Percentiles rank a stretch among this genome's conserved stretches.
These are phyloP conservation scores for Caenorhabditis panamensis DNA, from an alignment of 2,888 invertebrate genomes.

Conservation along the genomic window DNA sequence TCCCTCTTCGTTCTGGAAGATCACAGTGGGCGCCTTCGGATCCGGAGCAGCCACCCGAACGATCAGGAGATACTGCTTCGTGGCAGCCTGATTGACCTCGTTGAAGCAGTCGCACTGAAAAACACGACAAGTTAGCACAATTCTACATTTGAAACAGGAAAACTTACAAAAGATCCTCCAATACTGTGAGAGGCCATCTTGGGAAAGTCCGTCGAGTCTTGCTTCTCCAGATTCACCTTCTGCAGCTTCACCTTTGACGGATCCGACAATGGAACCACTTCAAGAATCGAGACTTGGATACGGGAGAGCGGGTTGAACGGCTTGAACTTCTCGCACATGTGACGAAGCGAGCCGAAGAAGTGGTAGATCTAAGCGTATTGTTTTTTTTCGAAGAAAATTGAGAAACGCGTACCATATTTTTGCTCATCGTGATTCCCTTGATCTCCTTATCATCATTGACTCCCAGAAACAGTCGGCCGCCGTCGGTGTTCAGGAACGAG, in stretches of 20 bases:
- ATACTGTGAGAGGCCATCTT: constrained; percentile 37
- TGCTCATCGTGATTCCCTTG: constrained; percentile 64
- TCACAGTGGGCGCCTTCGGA: constrained; percentile 14
- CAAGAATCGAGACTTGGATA: constrained; percentile 49
- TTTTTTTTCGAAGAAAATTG: background rate
- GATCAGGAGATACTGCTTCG: constrained; percentile 46
- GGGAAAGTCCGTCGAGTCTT: constrained; percentile 28
- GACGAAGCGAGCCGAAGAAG: constrained; percentile 53
- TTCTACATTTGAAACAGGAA: background rate
- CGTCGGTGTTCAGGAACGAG: constrained; percentile 69
- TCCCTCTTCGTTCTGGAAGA: constrained; percentile 60
- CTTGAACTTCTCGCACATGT: constrained; percentile 60
- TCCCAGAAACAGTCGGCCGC: constrained; percentile 66
- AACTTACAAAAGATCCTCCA: constrained; percentile 45
- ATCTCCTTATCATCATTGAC: constrained; percentile 64
- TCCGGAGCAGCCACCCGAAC: constrained; percentile 45
- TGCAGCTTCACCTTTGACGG: constrained; percentile 27
- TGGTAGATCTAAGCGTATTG: constrained; percentile 33
- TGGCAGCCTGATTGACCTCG: constrained; percentile 34
- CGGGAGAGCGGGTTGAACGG: constrained; percentile 48
- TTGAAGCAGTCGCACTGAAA: constrained; percentile 52
- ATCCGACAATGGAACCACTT: constrained; percentile 28
- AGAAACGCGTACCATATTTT: constrained; percentile 44
- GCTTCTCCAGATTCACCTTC: constrained; percentile 41
- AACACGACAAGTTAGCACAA: background rate